Evolutionary conservation across 2,113 vertebrate genomes (phyloP).

Genomic region (Myanophis thanlyinensis): DNA sequence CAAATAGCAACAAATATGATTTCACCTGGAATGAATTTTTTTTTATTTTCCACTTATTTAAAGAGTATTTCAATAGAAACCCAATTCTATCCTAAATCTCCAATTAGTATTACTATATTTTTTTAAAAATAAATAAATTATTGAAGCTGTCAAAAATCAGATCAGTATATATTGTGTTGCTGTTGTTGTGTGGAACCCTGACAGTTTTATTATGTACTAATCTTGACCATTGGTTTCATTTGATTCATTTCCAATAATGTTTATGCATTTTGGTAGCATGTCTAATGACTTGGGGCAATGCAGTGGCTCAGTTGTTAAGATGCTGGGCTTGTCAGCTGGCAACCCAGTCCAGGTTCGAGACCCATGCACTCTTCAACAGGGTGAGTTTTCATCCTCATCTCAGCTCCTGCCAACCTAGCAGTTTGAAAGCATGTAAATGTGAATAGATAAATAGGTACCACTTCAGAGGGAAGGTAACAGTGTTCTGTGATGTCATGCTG

Average conservation of each 20-base stretch:
- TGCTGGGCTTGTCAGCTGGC: not conserved
- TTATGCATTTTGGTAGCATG: constrained; percentile 4
- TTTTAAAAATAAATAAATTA: not conserved
- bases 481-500: not conserved
- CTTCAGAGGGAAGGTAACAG: not conserved
- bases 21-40: not conserved
- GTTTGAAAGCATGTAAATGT: not conserved
- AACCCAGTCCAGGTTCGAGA: not conserved
- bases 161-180: too few species aligned
- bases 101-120: constrained; percentile 14
- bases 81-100: not conserved
- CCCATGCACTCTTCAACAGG: not conserved
- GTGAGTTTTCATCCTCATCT: not conserved
- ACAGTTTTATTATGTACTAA: not conserved
- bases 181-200: too few species aligned
- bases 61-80: not conserved
- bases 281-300: not conserved
- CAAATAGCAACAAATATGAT: not conserved
- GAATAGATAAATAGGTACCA: not conserved
- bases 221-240: not conserved
- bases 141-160: not conserved
- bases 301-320: not conserved
- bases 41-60: not conserved
- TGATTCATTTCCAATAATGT: constrained; percentile 1
- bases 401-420: not conserved